Evolutionary conservation across 2,113 vertebrate genomes (phyloP).

Genomic region (Tyrannus savana): DNA sequence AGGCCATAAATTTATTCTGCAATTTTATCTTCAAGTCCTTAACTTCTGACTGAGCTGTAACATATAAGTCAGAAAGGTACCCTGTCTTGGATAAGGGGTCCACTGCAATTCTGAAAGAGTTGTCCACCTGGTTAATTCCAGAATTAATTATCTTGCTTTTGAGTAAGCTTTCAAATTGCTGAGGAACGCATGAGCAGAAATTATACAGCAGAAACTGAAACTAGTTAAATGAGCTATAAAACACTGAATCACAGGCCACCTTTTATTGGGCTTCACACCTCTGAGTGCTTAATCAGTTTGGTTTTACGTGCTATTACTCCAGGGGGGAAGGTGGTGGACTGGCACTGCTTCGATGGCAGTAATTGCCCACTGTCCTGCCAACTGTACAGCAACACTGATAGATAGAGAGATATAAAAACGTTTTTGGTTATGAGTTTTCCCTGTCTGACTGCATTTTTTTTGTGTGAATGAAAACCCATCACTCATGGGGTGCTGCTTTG

Average conservation of each 20-base stretch:
- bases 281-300: conserved; percentile 23
- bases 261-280: conserved; percentile 41
- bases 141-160: conserved; percentile 8
- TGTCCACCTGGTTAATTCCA: background rate
- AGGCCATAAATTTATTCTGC: background rate
- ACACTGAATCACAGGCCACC: background rate
- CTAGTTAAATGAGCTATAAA: conserved; percentile 45
- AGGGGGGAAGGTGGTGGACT: background rate
- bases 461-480: background rate
- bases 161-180: background rate
- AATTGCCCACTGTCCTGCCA: background rate
- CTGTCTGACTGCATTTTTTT: background rate
- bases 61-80: background rate
- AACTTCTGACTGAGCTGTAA: background rate
- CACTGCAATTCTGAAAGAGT: background rate
- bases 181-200: background rate
- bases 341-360: background rate
- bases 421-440: background rate
- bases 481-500: background rate
- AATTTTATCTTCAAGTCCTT: background rate
- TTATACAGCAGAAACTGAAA: background rate
- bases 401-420: background rate
- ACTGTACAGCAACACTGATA: background rate
- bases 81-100: background rate
- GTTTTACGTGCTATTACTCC: background rate